These are phyloP conservation scores for Trachymyrmex cornetzi DNA, from an alignment of 1,140 invertebrate species.

Conservation along the genomic window DNA sequence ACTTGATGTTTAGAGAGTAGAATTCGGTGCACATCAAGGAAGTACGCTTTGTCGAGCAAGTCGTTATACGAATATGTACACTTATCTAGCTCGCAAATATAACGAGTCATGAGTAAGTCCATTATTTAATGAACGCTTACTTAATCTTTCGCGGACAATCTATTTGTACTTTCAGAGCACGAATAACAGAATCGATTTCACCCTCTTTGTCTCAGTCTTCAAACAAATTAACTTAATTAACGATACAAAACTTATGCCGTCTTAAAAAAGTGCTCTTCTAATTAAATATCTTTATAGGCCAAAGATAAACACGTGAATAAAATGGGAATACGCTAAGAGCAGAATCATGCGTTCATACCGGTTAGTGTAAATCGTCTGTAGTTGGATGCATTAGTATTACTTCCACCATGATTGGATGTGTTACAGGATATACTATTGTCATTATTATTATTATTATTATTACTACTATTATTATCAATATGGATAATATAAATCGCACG, in stretches of 20 bases:
- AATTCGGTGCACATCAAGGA: not conserved
- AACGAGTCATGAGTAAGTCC: constrained; percentile 6
- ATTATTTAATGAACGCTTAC: constrained; percentile 24
- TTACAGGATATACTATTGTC: constrained; percentile 61
- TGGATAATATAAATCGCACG: constrained; percentile 55
- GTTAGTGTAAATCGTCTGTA: constrained; percentile 41
- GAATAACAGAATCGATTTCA: constrained; percentile 40
- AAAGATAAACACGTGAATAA: constrained; percentile 56
- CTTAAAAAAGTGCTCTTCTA: constrained; percentile 84
- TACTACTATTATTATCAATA: constrained; percentile 16
- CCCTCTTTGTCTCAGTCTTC: not conserved
- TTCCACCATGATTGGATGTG: not conserved
- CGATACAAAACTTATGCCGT: constrained; percentile 79
- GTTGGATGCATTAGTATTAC: not conserved
- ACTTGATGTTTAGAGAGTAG: not conserved
- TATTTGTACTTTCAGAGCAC: constrained; percentile 24
- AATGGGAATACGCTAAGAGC: constrained; percentile 33
- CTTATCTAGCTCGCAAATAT: not conserved
- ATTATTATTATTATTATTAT: constrained; percentile 70
- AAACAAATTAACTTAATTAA: constrained; percentile 40
- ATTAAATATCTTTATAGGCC: constrained; percentile 66
- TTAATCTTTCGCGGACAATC: constrained; percentile 5
- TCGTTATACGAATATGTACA: not conserved
- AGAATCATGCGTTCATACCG: constrained; percentile 27
- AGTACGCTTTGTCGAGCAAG: not conserved